Base-by-base conservation (phyloP, 1,140 invertebrate species). In the Apis mellifera region DNA sequence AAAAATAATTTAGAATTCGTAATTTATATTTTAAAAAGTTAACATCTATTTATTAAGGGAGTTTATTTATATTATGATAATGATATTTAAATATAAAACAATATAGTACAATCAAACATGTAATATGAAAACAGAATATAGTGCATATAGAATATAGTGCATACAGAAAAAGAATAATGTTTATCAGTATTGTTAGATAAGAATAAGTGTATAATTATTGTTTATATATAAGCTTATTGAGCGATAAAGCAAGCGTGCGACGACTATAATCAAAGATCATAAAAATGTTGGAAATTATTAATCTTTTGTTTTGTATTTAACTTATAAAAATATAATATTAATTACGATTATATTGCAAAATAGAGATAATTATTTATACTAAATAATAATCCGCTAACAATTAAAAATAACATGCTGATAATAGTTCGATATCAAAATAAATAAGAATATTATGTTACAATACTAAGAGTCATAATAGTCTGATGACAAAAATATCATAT, bases 171-270 rank as follows among this genome's bases (percentile, higher is more conserved):
- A 54, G 15, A 15, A 26, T 21, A 59, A 26, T 54, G n/a, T 23
- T 1, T n/a, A 48, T 54, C 5, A 13, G 21, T 68, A 13, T 62
- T 62, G 32, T 42, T 42, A 42, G 32, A 42, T 42, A 42, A 42
- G 5, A 42, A 42, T 42, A 42, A 42, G 32, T 42, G 32, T 42
- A 42, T 42, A 17, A 48, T 60, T 23, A 54, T 54, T 60, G 26
- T 54, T 23, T 72, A 50, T 42, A 3, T 32, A 21, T 9, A 54
- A 79, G 50, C 77, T 64, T 54, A 54, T 26, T 32, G 69, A 64
- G 26, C 59, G 21, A 79, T 64, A 12, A 79, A 79, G 78, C 78
- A 75, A 75, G 71, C 71, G 54, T 59, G 71, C 60, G 21, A 66
- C 9, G 48, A 71, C 3, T 54, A 48, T 50, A 26, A 66, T 42